These are phyloP conservation scores for Tragelaphus scriptus DNA, from an alignment of 2,113 vertebrate genomes.

Conservation along the genomic window DNA sequence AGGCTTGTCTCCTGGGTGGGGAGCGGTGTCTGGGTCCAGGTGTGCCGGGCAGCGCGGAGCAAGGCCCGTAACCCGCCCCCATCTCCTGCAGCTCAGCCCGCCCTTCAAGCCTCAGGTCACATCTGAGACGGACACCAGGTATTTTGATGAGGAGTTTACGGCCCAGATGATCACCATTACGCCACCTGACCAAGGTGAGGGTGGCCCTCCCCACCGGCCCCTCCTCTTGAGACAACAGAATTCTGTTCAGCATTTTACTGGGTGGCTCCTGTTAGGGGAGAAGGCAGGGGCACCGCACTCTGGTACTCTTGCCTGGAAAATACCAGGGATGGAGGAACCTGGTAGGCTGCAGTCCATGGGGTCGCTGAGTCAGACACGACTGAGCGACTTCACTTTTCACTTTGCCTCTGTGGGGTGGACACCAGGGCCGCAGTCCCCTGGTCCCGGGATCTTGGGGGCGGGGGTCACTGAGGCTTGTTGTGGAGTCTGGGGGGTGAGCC, in stretches of 20 bases:
- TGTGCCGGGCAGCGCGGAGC: not conserved
- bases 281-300: not conserved
- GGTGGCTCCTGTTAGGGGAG: not conserved
- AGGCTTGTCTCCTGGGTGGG: no score
- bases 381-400: no score
- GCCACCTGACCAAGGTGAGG: conserved; percentile 95
- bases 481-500: not conserved
- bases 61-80: not conserved
- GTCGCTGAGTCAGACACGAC: not conserved
- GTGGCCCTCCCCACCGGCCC: rapidly evolving
- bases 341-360: not conserved
- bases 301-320: not conserved
- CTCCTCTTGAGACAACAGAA: rapidly evolving
- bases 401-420: rapidly evolving
- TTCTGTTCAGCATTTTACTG: rapidly evolving
- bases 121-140: conserved; percentile 94
- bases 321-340: not conserved
- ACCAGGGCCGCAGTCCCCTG: not conserved
- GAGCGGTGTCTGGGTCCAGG: not conserved
- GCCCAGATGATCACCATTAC: conserved; percentile 98
- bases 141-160: conserved; percentile 97
- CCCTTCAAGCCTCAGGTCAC: conserved; percentile 97
- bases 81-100: conserved; percentile 84
- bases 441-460: rapidly evolving
- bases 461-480: rapidly evolving